Conservation (phyloP, 2,797 vertebrate species). For the Halcyon badia region DNA sequence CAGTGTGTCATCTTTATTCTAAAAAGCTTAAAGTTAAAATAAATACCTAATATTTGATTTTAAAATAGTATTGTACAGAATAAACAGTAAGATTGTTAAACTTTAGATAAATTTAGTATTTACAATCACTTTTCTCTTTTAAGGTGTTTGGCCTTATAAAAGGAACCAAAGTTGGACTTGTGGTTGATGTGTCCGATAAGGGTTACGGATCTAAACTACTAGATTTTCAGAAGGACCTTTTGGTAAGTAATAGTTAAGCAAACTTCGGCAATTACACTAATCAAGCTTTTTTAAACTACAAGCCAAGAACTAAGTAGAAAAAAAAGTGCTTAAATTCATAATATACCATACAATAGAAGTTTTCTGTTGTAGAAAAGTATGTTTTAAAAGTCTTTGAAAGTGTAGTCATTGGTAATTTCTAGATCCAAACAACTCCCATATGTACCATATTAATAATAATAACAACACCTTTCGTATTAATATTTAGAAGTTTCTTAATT, state of each 20-base stretch:
- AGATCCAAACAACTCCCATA: not conserved
- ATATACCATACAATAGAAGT: not conserved
- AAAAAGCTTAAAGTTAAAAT: not conserved
- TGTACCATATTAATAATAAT: not conserved
- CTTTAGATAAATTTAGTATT: not conserved
- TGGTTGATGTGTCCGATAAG: constrained; percentile 77
- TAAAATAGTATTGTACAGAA: not conserved
- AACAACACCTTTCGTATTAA: not conserved
- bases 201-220: constrained; percentile 61
- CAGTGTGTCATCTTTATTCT: not conserved
- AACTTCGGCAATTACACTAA: not conserved
- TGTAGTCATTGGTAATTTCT: not conserved
- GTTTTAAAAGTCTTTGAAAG: not conserved
- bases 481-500: not conserved
- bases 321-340: not conserved
- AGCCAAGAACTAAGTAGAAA: not conserved
- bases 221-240: constrained; percentile 80
- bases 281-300: not conserved
- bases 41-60: not conserved
- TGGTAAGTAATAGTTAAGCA: constrained; percentile 74
- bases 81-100: not conserved
- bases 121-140: not conserved
- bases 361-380: not conserved
- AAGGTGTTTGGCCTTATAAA: constrained; percentile 85
- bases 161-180: constrained; percentile 80